Base-by-base conservation (phyloP, 2,797 vertebrate genomes). In the Macrochelys suwanniensis region DNA sequence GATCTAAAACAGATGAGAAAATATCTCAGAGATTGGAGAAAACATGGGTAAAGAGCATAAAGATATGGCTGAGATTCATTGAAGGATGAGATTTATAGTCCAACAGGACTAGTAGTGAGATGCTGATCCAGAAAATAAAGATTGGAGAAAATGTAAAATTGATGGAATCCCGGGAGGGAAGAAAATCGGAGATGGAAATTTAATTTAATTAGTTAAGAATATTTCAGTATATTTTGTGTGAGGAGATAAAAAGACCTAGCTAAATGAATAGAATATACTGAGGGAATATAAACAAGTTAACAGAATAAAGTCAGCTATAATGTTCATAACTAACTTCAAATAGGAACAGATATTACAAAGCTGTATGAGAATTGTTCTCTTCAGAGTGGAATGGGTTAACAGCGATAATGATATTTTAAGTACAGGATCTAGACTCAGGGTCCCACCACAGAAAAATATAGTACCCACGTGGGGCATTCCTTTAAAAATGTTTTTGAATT, bases 201-300 rank as follows among this genome's bases (percentile, higher is more conserved):
- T 8, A 31, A 8, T 26, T 13, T 26, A 25, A 54, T 85, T 89
- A 82, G 21, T 28, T 83, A 12, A 54, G 6, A 19, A 23, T 26
- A 68, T 92, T 89, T 90, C 76, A 79, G 79, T n/a, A 51, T 45
- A 50, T 81, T 86, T 81, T 57, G n/a, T 10, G 50, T 25, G 71
- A 28, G 54, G 45, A 85, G 91, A 54, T 80, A 17, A 33, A 90
- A 74, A 15, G 53, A 59, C 45, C 7, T 5, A 77, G 6, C n/a
- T 26, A 77, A 83, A 49, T 0, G 0, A 76, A 79, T 6, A 25
- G 37, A 74, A 7, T 25, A 3, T 82, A 21, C 51, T 21, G 13
- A 93, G 37, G 11, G 82, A 37, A 85, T 11, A 7, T 54, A 54
- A 42, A 42, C 53, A 53, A 28, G 80, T 59, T 74, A 89, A 21